Conservation (phyloP, 1,140 invertebrate species). For the Monochamus saltuarius region DNA sequence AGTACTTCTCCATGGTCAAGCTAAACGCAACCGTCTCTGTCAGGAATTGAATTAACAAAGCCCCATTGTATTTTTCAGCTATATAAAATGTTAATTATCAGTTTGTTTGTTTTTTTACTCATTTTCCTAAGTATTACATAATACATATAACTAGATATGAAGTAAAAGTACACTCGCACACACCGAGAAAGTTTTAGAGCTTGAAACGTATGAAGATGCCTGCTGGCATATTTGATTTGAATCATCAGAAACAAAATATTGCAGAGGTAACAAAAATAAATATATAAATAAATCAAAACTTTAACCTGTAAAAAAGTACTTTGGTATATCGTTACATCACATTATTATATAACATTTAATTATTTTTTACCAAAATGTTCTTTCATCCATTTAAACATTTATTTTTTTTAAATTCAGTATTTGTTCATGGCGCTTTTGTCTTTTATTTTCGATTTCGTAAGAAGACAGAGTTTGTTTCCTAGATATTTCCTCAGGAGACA, state of each 20-base stretch:
- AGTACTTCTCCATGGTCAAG: conserved; percentile 1
- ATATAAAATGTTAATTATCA: conserved; percentile 5
- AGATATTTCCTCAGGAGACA: conserved; percentile 8
- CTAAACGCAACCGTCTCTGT: conserved; percentile 7
- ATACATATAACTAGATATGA: conserved; percentile 1
- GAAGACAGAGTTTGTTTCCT: conserved; percentile 8
- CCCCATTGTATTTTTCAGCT: conserved; percentile 1
- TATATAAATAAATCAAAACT: not conserved
- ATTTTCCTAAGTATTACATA: not conserved
- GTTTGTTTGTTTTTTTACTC: not conserved
- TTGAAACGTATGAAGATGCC: too few relatives aligned
- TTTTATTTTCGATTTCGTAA: conserved; percentile 7
- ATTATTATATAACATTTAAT: not conserved
- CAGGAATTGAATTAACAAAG: conserved; percentile 3
- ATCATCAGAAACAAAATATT: not conserved
- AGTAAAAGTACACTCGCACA: too few relatives aligned
- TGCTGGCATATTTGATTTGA: too few relatives aligned
- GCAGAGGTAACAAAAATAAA: not conserved
- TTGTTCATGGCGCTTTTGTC: conserved; percentile 11
- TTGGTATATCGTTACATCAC: conserved; percentile 4
- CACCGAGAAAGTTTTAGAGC: too few relatives aligned
- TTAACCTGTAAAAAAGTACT: not conserved
- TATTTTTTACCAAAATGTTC: conserved; percentile 11
- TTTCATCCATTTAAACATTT: conserved; percentile 15
- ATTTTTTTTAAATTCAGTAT: conserved; percentile 3